Percentiles rank a stretch among this genome's conserved stretches.
Conservation (phyloP, 2,797 vertebrate species). For the Epinephelus awoara region DNA sequence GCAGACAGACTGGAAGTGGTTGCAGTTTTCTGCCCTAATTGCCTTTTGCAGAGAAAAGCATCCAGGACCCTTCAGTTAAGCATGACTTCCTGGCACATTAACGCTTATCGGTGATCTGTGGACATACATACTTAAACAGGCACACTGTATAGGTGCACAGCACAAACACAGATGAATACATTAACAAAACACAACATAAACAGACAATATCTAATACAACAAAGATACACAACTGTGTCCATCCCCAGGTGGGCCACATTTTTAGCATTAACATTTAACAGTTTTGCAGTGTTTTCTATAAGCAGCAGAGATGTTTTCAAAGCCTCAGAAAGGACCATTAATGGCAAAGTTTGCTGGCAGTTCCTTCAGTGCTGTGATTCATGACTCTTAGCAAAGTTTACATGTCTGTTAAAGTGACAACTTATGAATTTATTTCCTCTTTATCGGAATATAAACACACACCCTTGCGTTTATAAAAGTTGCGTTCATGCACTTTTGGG, state of each 20-base stretch:
- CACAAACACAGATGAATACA: conserved; percentile 2
- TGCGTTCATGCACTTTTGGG: neutral
- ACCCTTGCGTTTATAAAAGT: neutral
- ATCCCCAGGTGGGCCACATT: neutral
- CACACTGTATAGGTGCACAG: neutral
- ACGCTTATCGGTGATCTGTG: conserved; percentile 37
- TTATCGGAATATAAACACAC: neutral
- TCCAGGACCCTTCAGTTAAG: conserved; percentile 48
- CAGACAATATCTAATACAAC: neutral
- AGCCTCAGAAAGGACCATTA: conserved; percentile 42
- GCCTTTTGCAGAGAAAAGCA: conserved; percentile 64
- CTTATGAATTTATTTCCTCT: neutral
- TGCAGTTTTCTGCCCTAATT: conserved; percentile 78
- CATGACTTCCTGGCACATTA: conserved; percentile 59
- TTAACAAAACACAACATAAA: conserved; percentile 2
- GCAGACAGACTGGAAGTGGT: conserved; percentile 71
- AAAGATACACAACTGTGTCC: neutral
- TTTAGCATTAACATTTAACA: conserved; percentile 26
- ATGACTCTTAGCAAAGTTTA: conserved; percentile 25
- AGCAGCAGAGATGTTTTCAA: conserved; percentile 42
- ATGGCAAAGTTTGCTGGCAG: conserved; percentile 39
- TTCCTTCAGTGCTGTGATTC: conserved; percentile 31
- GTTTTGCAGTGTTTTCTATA: neutral
- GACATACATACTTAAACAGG: conserved; percentile 31
- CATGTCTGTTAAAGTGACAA: conserved; percentile 11